Percentiles rank a stretch among this genome's conserved stretches.
These are phyloP conservation scores for Drosophila pseudotakahashii DNA, from an alignment of 2,888 invertebrate species.

Conservation along the genomic window DNA sequence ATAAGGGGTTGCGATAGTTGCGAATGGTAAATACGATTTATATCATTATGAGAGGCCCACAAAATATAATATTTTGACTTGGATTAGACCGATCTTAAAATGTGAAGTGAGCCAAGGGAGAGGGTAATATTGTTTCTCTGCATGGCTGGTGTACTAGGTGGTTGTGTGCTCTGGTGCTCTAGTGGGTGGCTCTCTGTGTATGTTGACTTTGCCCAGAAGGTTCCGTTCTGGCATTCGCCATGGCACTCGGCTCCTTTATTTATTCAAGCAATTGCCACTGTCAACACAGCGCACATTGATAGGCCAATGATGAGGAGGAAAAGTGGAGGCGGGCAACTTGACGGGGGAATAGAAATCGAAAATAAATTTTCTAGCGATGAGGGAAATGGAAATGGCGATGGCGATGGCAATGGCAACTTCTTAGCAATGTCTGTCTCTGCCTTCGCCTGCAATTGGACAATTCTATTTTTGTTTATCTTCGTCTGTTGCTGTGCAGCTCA, in stretches of 20 bases:
- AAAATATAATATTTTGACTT: neutral
- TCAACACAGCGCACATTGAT: slow-evolving; percentile 57
- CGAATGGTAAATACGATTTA: too few relatives aligned
- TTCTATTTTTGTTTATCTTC: slow-evolving; percentile 66
- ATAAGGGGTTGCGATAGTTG: too few relatives aligned
- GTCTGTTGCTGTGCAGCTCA: slow-evolving; percentile 57
- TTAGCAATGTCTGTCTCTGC: slow-evolving; percentile 12
- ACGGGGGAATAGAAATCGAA: slow-evolving; percentile 54
- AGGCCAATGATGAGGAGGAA: slow-evolving; percentile 46
- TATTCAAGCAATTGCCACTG: slow-evolving; percentile 71
- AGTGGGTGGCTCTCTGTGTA: neutral
- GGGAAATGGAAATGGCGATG: slow-evolving; percentile 49
- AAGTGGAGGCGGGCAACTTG: neutral
- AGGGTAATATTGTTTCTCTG: neutral
- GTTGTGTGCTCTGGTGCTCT: neutral
- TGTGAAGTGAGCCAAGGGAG: neutral
- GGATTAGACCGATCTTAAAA: neutral
- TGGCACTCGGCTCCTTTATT: slow-evolving; percentile 52
- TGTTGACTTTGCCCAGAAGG: slow-evolving; percentile 45
- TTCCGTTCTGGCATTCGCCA: slow-evolving; percentile 17
- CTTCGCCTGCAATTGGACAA: slow-evolving; percentile 59
- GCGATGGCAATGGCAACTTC: slow-evolving; percentile 47
- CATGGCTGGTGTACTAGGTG: neutral
- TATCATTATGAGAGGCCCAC: neutral
- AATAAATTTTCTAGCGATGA: slow-evolving; percentile 45